Evolutionary conservation across 2,888 invertebrate genomes (phyloP).

Genomic region (Acanthosepion lycidas): DNA sequence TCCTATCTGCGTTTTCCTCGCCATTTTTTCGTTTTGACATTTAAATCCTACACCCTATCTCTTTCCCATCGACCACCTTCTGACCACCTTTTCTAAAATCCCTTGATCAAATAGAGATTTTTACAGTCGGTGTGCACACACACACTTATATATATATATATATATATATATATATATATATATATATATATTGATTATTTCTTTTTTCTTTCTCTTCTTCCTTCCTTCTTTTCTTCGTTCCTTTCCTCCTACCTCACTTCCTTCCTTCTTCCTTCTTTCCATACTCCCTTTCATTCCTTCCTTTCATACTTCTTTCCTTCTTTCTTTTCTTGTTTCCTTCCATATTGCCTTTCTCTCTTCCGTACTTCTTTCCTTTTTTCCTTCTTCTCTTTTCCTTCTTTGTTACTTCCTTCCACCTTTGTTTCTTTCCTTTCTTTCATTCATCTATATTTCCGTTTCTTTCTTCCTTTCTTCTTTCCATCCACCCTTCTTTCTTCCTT

Average conservation of each 20-base stretch:
- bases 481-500: not conserved
- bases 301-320: no score
- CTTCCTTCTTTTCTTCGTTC: not conserved
- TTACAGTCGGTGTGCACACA: no score
- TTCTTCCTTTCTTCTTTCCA: not conserved
- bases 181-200: not conserved
- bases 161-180: no score
- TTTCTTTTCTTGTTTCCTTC: no score
- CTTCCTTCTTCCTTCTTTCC: not conserved
- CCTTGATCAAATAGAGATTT: no score
- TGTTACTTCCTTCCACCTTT: not conserved
- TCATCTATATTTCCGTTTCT: not conserved
- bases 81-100: no score
- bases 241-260: not conserved
- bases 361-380: not conserved
- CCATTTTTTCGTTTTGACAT: no score
- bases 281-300: not conserved
- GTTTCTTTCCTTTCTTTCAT: not conserved
- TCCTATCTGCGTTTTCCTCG: no score
- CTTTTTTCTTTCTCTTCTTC: not conserved
- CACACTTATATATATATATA: no score
- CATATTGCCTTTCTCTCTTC: not conserved
- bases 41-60: no score
- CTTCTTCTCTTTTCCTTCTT: not conserved
- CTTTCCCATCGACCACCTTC: no score